phyloP scores from a whole-genome alignment of 1,140 invertebrate species.

The Lamellibrachia luymesi region DNA sequence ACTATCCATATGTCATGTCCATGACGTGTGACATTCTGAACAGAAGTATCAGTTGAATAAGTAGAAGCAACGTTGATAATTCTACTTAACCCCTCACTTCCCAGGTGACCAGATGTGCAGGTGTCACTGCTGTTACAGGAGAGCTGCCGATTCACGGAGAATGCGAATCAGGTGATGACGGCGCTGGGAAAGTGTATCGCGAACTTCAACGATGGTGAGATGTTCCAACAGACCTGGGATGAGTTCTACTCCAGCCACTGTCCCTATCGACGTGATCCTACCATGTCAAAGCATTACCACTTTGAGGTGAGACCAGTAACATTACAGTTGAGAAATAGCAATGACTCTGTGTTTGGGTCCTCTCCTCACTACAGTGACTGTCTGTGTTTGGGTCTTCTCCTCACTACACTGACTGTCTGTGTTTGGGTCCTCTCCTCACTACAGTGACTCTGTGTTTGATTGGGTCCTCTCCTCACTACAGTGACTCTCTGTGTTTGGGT shows the following conservation, averaged over 20 bases:
- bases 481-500: no score
- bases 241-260: constrained; percentile 45
- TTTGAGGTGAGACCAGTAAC: constrained; percentile 76
- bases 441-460: no score
- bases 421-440: no score
- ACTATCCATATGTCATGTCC: no score
- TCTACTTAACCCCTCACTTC: not conserved
- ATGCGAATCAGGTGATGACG: constrained; percentile 47
- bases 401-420: no score
- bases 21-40: no score
- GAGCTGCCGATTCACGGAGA: constrained; percentile 54
- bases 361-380: no score
- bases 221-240: constrained; percentile 41
- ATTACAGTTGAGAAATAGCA: no score
- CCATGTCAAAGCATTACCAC: constrained; percentile 67
- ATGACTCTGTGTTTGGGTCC: no score
- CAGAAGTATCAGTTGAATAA: no score
- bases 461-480: not conserved
- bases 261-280: constrained; percentile 48
- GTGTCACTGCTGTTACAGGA: constrained; percentile 36
- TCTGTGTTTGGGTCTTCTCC: no score
- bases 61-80: not conserved
- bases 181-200: constrained; percentile 51
- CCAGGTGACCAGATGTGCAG: no score
- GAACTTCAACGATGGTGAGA: constrained; percentile 41